Conservation (phyloP, 1,140 invertebrate species). For the Drosophila dunni region DNA sequence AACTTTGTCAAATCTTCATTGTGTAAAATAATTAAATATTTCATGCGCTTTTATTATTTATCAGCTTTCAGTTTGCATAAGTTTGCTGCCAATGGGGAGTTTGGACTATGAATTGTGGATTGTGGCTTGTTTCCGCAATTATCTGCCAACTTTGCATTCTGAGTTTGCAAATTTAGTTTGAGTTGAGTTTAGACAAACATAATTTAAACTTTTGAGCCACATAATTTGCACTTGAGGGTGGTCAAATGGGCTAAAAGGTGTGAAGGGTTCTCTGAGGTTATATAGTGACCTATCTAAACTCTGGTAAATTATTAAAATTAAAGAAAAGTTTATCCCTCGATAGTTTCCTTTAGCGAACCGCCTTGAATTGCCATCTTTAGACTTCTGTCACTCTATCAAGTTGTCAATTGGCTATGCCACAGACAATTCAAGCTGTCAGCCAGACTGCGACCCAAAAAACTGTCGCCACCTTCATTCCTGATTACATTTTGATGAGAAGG, state of each 20-base stretch:
- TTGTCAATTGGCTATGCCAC: constrained; percentile 25
- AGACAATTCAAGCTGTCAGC: constrained; percentile 50
- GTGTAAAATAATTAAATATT: neutral
- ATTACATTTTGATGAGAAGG: constrained; percentile 50
- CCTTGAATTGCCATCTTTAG: neutral
- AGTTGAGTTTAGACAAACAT: neutral
- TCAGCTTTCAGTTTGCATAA: neutral
- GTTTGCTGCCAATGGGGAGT: neutral
- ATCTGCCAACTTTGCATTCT: neutral
- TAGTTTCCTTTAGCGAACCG: neutral
- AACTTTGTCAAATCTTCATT: neutral
- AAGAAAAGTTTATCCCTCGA: neutral
- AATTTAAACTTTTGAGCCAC: neutral
- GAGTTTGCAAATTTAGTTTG: neutral
- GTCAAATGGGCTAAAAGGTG: neutral
- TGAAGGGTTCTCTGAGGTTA: too few species aligned
- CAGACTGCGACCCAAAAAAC: constrained; percentile 38
- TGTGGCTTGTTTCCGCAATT: neutral
- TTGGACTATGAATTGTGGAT: too few species aligned
- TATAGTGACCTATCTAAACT: too few species aligned
- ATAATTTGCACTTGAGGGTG: neutral
- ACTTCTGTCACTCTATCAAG: constrained; percentile 25
- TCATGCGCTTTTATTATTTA: neutral
- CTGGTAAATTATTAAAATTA: too few species aligned
- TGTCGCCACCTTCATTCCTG: constrained; percentile 52